These are phyloP conservation scores for Schizopygopsis pylzovi DNA, from an alignment of 2,797 vertebrate genomes.

Conservation along the genomic window DNA sequence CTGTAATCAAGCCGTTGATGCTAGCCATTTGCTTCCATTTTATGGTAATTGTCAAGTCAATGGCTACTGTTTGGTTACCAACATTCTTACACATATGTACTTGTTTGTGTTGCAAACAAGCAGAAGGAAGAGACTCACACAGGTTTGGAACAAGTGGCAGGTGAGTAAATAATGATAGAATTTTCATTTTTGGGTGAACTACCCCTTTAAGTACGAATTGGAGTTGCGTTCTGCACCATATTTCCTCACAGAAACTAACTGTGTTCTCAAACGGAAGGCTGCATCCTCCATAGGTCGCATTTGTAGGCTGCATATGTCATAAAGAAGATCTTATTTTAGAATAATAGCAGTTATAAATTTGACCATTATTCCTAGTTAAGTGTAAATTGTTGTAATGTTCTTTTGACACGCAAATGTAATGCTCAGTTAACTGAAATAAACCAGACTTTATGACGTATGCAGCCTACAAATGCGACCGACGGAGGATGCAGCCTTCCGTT, in stretches of 20 bases:
- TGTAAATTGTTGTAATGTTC: too few relatives aligned
- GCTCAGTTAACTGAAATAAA: too few relatives aligned
- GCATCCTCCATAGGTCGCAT: too few relatives aligned
- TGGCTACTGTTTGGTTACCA: background rate
- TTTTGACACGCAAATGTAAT: too few relatives aligned
- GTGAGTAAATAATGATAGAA: background rate
- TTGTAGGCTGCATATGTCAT: too few relatives aligned
- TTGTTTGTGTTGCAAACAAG: background rate
- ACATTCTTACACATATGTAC: background rate
- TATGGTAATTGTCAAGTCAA: background rate
- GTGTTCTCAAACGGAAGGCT: too few relatives aligned
- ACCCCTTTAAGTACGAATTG: background rate
- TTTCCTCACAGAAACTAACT: background rate
- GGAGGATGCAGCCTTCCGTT: too few relatives aligned
- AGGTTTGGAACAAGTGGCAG: background rate
- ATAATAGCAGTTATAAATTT: too few relatives aligned
- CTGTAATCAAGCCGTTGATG: background rate
- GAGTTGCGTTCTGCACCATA: background rate
- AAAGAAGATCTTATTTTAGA: too few relatives aligned
- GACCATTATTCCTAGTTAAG: too few relatives aligned
- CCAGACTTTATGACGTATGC: too few relatives aligned
- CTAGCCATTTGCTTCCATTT: background rate
- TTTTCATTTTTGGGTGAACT: background rate
- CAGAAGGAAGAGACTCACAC: background rate
- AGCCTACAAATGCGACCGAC: too few relatives aligned